A percentile compares a stretch with the other conserved stretches of the same genome.
Evolutionary conservation across 2,888 invertebrate genomes (phyloP).

Genomic region (Trissonchulus sp.): DNA sequence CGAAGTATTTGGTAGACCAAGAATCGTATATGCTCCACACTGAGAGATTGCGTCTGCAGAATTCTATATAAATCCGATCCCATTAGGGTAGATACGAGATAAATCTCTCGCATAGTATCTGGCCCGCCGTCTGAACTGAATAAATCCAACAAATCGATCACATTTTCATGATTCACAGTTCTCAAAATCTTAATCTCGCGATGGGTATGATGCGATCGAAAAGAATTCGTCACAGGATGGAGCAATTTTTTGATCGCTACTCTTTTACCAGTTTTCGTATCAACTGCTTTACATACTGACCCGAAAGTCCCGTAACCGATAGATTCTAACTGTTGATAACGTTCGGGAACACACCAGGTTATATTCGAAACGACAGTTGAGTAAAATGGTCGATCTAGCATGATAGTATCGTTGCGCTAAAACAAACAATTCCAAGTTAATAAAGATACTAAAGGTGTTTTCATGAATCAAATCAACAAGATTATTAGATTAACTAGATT

Average conservation of each 20-base stretch:
- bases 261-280: background rate
- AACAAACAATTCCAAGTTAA: too few relatives aligned
- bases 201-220: conserved; percentile 9
- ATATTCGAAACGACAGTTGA: background rate
- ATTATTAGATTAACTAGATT: too few relatives aligned
- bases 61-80: conserved; percentile 16
- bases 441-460: too few relatives aligned
- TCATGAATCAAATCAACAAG: too few relatives aligned
- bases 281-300: background rate
- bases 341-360: conserved; percentile 27
- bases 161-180: conserved; percentile 24
- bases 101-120: background rate
- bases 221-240: conserved; percentile 8
- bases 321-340: conserved; percentile 6
- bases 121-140: conserved; percentile 7
- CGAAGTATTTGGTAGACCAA: conserved; percentile 26
- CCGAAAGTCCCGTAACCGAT: conserved; percentile 28
- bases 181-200: conserved; percentile 20
- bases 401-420: too few relatives aligned
- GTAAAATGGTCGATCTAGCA: background rate
- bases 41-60: background rate
- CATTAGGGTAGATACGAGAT: conserved; percentile 21
- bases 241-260: conserved; percentile 27
- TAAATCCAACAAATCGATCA: conserved; percentile 21
- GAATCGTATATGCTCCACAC: conserved; percentile 16